Conservation (phyloP, 1,140 invertebrate genomes). For the Drosophila sp. region DNA sequence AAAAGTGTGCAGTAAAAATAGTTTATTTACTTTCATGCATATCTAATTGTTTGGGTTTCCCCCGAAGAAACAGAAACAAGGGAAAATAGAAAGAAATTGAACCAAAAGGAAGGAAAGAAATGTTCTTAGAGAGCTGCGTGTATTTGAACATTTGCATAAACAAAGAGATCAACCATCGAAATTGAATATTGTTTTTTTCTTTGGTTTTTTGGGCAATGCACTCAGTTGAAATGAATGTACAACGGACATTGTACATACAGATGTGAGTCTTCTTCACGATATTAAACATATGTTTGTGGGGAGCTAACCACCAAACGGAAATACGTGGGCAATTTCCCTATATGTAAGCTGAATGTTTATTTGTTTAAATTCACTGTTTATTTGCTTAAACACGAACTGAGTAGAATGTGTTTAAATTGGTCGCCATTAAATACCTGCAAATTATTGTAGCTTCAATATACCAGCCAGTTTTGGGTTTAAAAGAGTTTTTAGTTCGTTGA, state of each 20-base stretch:
- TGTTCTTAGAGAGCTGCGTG: constrained; percentile 16
- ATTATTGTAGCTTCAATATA: background rate
- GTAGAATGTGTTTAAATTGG: background rate
- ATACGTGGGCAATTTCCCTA: constrained; percentile 48
- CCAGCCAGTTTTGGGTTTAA: background rate
- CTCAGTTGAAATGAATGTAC: constrained; percentile 16
- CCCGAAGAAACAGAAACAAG: constrained; percentile 30
- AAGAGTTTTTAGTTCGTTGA: background rate
- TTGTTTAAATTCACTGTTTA: constrained; percentile 46
- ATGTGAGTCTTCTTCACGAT: constrained; percentile 28
- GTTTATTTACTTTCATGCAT: constrained; percentile 66
- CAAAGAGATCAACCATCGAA: constrained; percentile 43
- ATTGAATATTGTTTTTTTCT: constrained; percentile 37
- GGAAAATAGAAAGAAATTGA: constrained; percentile 21
- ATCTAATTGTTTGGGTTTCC: constrained; percentile 64
- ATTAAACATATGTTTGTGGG: constrained; percentile 64
- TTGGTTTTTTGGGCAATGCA: background rate
- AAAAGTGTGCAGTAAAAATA: constrained; percentile 55
- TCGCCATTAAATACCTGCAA: background rate
- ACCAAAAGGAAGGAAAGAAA: constrained; percentile 22
- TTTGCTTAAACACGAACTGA: constrained; percentile 26
- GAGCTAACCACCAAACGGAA: background rate
- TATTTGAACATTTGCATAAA: constrained; percentile 69
- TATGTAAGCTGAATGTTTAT: constrained; percentile 53
- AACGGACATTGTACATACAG: no score